Evolutionary conservation across 2,888 invertebrate genomes (phyloP).

Genomic region (Chalcis sispes): DNA sequence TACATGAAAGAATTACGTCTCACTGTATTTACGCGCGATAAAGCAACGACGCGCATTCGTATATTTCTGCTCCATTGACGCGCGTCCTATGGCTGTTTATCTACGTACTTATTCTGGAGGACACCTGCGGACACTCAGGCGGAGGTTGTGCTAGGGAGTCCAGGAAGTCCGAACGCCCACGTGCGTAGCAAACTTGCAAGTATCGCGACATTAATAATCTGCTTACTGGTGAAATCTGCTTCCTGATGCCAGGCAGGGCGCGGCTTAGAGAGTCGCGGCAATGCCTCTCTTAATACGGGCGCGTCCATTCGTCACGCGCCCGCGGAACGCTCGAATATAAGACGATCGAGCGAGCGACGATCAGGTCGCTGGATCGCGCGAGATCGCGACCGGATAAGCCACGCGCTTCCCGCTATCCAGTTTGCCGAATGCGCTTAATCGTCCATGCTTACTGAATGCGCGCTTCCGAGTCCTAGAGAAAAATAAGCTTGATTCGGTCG

Average conservation of each 20-base stretch:
- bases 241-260: not conserved
- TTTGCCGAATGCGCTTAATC: not conserved
- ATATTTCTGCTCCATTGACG: not conserved
- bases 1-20: too few species aligned
- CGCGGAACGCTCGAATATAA: constrained; percentile 8
- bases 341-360: not conserved
- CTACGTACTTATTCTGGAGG: not conserved
- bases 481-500: too few species aligned
- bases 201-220: constrained; percentile 18
- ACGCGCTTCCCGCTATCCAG: not conserved
- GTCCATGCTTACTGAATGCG: not conserved
- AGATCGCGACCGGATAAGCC: constrained; percentile 17
- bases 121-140: constrained; percentile 9
- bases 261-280: not conserved
- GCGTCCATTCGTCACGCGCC: constrained; percentile 13
- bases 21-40: constrained; percentile 5
- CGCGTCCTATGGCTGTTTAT: not conserved
- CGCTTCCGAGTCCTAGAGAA: too few species aligned
- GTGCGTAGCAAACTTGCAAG: not conserved
- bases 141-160: not conserved
- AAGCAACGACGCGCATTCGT: not conserved
- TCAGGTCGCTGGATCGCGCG: not conserved
- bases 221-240: constrained; percentile 11
- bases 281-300: not conserved
- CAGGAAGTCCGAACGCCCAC: constrained; percentile 9